Conservation (phyloP, 2,888 invertebrate genomes). For the Mamestra brassicae region DNA sequence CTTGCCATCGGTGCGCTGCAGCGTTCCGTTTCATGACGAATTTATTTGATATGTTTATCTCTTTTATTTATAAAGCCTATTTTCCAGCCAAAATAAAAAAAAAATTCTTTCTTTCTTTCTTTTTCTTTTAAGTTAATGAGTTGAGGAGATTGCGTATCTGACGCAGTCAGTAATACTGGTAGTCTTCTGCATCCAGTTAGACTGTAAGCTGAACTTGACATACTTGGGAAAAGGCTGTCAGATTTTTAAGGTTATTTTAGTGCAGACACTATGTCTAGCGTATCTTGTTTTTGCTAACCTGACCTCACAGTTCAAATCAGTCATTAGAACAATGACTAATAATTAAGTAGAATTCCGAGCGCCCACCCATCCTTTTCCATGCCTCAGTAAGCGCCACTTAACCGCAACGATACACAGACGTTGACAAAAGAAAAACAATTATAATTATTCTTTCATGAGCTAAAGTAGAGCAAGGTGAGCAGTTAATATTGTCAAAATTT, state of each 20-base stretch:
- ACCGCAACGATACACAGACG: slow-evolving; percentile 50
- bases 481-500: slow-evolving; percentile 34
- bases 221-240: not conserved
- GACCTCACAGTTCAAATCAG: slow-evolving; percentile 39
- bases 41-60: no score
- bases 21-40: no score
- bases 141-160: no score
- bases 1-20: no score
- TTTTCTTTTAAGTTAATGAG: no score
- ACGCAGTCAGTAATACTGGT: no score
- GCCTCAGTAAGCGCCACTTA: slow-evolving; percentile 50
- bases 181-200: not conserved
- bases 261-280: slow-evolving; percentile 20
- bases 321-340: slow-evolving; percentile 47
- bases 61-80: no score
- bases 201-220: not conserved
- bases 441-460: slow-evolving; percentile 31
- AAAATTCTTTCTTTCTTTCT: no score
- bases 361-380: slow-evolving; percentile 55
- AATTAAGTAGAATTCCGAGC: slow-evolving; percentile 31
- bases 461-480: slow-evolving; percentile 33
- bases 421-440: slow-evolving; percentile 36
- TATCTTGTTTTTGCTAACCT: slow-evolving; percentile 15
- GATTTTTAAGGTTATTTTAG: not conserved
- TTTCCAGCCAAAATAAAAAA: no score